Evolutionary conservation across 2,113 vertebrate genomes (phyloP).

Genomic region (Anarrhichthys ocellatus): DNA sequence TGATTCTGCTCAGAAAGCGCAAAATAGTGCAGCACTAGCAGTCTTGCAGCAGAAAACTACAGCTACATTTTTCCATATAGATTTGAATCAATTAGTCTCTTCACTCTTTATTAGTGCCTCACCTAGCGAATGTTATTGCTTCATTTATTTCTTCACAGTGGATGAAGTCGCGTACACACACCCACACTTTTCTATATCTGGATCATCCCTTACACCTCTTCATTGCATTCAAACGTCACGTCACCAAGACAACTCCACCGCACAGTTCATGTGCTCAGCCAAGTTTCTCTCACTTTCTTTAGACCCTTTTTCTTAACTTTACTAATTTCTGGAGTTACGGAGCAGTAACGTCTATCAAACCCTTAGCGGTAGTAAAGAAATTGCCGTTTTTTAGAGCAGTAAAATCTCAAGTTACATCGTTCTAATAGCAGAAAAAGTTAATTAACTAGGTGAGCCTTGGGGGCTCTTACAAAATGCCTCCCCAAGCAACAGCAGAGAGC

Average conservation of each 20-base stretch:
- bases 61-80: conserved; percentile 21
- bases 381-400: conserved; percentile 56
- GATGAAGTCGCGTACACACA: conserved; percentile 62
- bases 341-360: conserved; percentile 53
- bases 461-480: conserved; percentile 79
- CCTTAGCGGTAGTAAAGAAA: conserved; percentile 45
- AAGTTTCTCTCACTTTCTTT: conserved; percentile 48
- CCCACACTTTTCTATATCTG: conserved; percentile 72
- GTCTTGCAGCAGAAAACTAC: conserved; percentile 39
- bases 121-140: conserved; percentile 39
- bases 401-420: conserved; percentile 70
- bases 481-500: conserved; percentile 80
- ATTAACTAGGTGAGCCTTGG: conserved; percentile 85
- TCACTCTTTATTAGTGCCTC: conserved; percentile 44
- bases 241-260: conserved; percentile 77
- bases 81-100: conserved; percentile 55
- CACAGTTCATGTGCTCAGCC: conserved; percentile 18
- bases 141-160: conserved; percentile 60
- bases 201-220: conserved; percentile 58
- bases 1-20: conserved; percentile 5
- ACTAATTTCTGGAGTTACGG: conserved; percentile 2
- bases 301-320: conserved; percentile 1
- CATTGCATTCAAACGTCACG: conserved; percentile 69
- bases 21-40: conserved; percentile 39
- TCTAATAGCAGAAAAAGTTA: conserved; percentile 78